phyloP scores from a whole-genome alignment of 2,113 vertebrate species.

The Rhinopomastus cyanomelas region DNA sequence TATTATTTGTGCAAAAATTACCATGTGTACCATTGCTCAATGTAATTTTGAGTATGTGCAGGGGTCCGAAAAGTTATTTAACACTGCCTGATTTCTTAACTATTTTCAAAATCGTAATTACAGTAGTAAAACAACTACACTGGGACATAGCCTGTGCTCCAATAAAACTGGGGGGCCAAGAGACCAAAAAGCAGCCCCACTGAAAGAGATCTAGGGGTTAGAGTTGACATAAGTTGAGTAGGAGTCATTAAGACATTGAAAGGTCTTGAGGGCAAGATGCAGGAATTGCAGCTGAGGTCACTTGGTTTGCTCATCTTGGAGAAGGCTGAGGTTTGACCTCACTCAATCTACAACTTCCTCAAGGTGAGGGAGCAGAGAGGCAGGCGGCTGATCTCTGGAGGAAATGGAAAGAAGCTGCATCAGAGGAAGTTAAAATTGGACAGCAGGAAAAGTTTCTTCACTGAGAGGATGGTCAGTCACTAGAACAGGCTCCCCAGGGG shows the following conservation, averaged over 20 bases:
- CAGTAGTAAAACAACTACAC: neutral
- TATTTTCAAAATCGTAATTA: neutral
- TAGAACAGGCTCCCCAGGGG: neutral
- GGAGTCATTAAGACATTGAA: accelerated
- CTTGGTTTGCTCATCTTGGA: neutral
- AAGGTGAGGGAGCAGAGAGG: accelerated
- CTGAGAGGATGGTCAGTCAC: neutral
- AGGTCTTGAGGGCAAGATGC: accelerated
- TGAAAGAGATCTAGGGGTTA: neutral
- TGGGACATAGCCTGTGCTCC: neutral
- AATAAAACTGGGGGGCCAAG: neutral
- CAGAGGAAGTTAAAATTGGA: neutral
- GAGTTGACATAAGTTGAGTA: neutral
- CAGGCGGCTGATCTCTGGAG: neutral
- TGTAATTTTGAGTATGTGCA: neutral
- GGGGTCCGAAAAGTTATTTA: neutral
- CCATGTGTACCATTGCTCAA: neutral
- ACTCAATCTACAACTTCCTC: neutral
- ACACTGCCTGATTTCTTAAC: neutral
- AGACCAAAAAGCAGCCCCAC: neutral
- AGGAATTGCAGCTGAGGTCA: accelerated
- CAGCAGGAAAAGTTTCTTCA: neutral
- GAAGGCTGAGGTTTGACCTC: neutral
- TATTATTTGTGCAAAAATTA: neutral
- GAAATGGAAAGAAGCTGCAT: neutral